phyloP scores from a whole-genome alignment of 2,113 vertebrate genomes.

The Platycercus adscitus region DNA sequence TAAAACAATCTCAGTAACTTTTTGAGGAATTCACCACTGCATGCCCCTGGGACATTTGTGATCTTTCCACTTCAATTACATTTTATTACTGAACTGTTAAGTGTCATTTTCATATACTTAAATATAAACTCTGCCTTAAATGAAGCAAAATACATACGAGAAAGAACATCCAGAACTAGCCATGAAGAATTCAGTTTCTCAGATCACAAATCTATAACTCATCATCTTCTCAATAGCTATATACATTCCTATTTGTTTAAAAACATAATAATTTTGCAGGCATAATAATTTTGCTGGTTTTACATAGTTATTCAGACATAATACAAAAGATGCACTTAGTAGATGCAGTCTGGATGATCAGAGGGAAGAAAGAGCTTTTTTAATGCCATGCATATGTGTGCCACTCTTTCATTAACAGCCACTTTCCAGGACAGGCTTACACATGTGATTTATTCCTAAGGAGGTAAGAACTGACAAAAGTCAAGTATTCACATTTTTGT shows the following conservation, averaged over 20 bases:
- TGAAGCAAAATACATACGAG: background rate
- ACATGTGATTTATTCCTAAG: background rate
- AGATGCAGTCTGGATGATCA: background rate
- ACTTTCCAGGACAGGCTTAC: slow-evolving; percentile 2
- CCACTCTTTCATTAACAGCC: background rate
- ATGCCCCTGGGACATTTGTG: background rate
- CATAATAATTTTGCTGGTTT: background rate
- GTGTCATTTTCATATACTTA: background rate
- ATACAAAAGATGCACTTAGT: background rate
- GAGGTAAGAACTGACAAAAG: slow-evolving; percentile 16
- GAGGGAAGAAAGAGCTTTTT: background rate
- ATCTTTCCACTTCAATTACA: background rate
- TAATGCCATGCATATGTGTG: background rate
- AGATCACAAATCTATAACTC: background rate
- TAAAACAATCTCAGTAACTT: slow-evolving; percentile 1
- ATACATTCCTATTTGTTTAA: background rate
- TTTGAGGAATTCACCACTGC: background rate
- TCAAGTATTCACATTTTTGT: background rate
- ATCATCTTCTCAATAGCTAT: background rate
- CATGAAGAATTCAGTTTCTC: background rate
- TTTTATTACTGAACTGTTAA: background rate
- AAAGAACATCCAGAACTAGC: background rate
- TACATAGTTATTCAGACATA: background rate
- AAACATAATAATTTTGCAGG: background rate
- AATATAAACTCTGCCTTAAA: background rate